phyloP scores from a whole-genome alignment of 2,113 vertebrate species.

The Bubo blakistoni region DNA sequence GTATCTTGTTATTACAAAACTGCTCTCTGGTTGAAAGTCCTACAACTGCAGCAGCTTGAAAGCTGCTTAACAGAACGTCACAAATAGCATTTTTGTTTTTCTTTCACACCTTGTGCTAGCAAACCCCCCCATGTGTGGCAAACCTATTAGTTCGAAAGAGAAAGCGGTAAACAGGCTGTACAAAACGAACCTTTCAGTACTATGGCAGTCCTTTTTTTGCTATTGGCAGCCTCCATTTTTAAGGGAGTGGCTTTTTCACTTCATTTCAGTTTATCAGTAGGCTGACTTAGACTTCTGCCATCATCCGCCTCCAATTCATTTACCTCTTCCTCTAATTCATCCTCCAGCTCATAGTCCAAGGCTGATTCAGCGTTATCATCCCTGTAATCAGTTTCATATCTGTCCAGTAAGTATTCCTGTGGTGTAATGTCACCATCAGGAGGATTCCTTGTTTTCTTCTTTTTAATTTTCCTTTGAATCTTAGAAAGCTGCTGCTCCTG shows the following conservation, averaged over 20 bases:
- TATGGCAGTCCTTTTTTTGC: not conserved
- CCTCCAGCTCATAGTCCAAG: not conserved
- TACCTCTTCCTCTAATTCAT: slow-evolving; percentile 25
- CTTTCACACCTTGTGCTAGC: not conserved
- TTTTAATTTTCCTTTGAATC: slow-evolving; percentile 60
- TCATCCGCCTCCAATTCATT: slow-evolving; percentile 5
- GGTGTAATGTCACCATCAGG: slow-evolving; percentile 51
- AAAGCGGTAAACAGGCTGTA: not conserved
- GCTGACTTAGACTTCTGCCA: not conserved
- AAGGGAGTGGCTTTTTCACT: not conserved
- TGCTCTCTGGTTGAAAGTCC: not conserved
- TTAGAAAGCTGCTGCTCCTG: slow-evolving; percentile 58
- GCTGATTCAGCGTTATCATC: not conserved
- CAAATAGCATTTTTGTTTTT: not conserved
- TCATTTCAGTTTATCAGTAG: not conserved
- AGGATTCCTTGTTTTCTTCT: slow-evolving; percentile 16
- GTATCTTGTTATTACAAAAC: not conserved
- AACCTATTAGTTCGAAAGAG: not conserved
- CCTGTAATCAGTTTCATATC: not conserved
- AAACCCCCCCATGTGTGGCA: not conserved
- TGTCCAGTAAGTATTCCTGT: slow-evolving; percentile 55
- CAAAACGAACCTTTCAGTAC: not conserved
- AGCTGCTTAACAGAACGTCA: not conserved
- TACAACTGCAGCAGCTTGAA: not conserved
- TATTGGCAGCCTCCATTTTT: not conserved